Base-by-base conservation (phyloP, 2,113 vertebrate species). In the Amblyopsis rosae region DNA sequence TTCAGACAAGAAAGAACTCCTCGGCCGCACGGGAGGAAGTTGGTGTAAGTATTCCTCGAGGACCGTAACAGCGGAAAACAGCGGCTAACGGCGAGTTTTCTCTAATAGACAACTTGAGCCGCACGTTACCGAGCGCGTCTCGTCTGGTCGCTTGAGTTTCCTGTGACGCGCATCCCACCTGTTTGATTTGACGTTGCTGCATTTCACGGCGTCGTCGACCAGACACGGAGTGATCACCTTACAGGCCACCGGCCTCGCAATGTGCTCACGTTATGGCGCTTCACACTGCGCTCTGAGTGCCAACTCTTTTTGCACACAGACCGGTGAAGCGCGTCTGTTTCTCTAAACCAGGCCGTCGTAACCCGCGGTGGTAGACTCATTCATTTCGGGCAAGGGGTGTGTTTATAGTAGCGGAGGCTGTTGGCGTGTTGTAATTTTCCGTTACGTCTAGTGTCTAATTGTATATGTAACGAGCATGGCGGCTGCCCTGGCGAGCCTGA, bases 1-100 rank as follows among this genome's bases (percentile, higher is more conserved):
- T 80, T 95, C 95, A 0, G 95, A 97, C 71, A 96, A 88, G 59
- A 93, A 94, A 75, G 95, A 96, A 85, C 86, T 95, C 69, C 65
- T 96, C 10, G 96, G 96, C 65, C 92, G 96, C 3, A 97, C 95
- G 1, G 95, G 95, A 0, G 73, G 92, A 60, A 97, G 96, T 11
- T 97, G 96, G 96, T 93, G 96, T 97, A 77, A 95, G 96, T 95
- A 80, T 60, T 48, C 5, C 5, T 13, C 51, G 3, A 8, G 4
- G 45, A 6, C 5, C 5, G 0, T 16, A 19, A 6, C 1, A 6
- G 53, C 12, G 53, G 53, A 54, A 8, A 8, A 54, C 15, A 13
- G 1, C 4, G 15, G 6, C 5, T 16, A 17, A 17, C n/a, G 55
- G 16, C 55, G 16, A 17, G 9, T 16, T 1, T 19, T 17, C 7